These are phyloP conservation scores for Leucoraja erinaceus DNA, from an alignment of 2,113 vertebrate species.

Conservation along the genomic window DNA sequence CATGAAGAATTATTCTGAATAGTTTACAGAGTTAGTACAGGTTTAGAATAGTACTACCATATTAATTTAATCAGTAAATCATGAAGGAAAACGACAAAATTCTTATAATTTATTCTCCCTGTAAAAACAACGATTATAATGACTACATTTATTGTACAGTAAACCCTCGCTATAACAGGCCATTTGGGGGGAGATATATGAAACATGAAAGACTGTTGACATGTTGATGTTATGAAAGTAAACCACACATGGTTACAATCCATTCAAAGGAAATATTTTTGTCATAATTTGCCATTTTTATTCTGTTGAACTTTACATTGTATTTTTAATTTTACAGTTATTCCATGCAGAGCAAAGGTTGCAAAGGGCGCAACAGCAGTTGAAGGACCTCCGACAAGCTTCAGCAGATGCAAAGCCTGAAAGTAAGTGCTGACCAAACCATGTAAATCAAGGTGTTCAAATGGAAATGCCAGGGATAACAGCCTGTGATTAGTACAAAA, in stretches of 20 bases:
- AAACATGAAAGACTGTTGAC: constrained; percentile 5
- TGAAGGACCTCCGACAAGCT: constrained; percentile 82
- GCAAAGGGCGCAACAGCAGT: constrained; percentile 77
- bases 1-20: not conserved
- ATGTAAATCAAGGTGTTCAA: not conserved
- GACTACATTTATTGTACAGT: not conserved
- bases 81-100: not conserved
- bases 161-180: no score
- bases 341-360: constrained; percentile 83
- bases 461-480: not conserved
- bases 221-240: not conserved
- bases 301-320: not conserved
- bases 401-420: constrained; percentile 85
- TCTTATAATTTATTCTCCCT: not conserved
- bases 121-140: not conserved
- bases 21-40: no score
- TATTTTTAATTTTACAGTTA: constrained; percentile 59
- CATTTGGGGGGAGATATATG: no score
- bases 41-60: not conserved
- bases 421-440: constrained; percentile 65
- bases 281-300: not conserved
- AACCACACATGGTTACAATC: not conserved
- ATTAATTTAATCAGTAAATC: not conserved
- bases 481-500: not conserved
- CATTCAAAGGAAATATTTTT: not conserved